A percentile compares a stretch with the other conserved stretches of the same genome.
These are phyloP conservation scores for Lithophane semibrunnea DNA, from an alignment of 2,888 invertebrate genomes.

Conservation along the genomic window DNA sequence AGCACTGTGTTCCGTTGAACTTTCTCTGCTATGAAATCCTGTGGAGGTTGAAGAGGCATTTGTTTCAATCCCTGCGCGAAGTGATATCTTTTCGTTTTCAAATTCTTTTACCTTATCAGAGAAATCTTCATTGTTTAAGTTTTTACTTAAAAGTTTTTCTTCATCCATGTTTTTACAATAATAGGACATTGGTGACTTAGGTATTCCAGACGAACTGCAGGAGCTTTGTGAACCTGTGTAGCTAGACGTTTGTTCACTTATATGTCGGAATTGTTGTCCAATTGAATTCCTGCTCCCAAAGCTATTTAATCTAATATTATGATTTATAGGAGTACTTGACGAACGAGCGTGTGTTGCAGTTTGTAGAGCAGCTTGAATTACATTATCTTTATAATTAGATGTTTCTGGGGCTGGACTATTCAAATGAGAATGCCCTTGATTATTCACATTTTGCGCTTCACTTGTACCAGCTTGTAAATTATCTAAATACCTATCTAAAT, in stretches of 20 bases:
- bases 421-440: constrained; percentile 67
- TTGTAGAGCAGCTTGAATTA: constrained; percentile 70
- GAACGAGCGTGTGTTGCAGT: constrained; percentile 75
- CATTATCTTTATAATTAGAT: constrained; percentile 75
- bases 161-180: constrained; percentile 86
- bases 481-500: constrained; percentile 92
- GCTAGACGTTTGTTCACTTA: constrained; percentile 76
- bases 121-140: constrained; percentile 82
- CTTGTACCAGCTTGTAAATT: constrained; percentile 90
- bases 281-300: constrained; percentile 68
- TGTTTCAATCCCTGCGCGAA: constrained; percentile 78
- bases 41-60: constrained; percentile 83
- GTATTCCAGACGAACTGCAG: constrained; percentile 79
- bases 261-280: constrained; percentile 72
- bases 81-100: constrained; percentile 82
- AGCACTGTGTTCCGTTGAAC: constrained; percentile 92
- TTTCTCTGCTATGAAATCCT: constrained; percentile 91
- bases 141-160: constrained; percentile 83
- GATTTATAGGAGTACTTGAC: constrained; percentile 83
- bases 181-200: constrained; percentile 86
- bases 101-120: constrained; percentile 88
- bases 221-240: constrained; percentile 84
- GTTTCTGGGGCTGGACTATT: constrained; percentile 70
- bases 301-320: constrained; percentile 69
- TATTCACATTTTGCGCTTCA: constrained; percentile 62